Evolutionary conservation across 30 jellyfish, hydroid and myxozoan species (phyloP).

Genomic region (Phacellophora camtschatica): DNA sequence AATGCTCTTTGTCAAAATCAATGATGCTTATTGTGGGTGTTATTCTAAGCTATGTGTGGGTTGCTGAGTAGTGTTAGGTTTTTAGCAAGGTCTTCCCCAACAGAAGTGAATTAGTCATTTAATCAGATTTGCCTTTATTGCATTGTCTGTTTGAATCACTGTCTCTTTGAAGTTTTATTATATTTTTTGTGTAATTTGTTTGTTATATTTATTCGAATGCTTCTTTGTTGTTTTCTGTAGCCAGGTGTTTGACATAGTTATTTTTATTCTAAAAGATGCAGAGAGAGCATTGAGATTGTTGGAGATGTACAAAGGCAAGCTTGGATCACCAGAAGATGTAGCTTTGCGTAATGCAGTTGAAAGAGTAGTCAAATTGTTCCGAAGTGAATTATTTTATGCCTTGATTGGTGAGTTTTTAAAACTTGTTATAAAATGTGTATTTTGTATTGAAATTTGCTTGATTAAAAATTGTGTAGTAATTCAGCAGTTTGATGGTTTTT

Average conservation of each 20-base stretch:
- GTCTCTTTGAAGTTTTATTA: too few species aligned
- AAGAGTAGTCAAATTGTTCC: conserved; percentile 63
- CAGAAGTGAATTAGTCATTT: neutral
- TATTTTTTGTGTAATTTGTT: too few species aligned
- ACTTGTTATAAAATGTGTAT: too few species aligned
- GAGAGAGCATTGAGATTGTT: conserved; percentile 66
- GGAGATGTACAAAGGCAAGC: conserved; percentile 62
- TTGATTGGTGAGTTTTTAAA: conserved; percentile 88
- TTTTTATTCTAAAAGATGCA: conserved; percentile 42
- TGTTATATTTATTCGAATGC: too few species aligned
- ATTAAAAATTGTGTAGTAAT: too few species aligned
- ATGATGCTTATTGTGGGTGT: neutral
- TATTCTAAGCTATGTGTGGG: neutral
- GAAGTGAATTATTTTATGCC: conserved; percentile 79
- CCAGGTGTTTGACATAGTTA: neutral
- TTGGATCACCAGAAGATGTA: conserved; percentile 50
- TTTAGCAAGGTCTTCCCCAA: neutral
- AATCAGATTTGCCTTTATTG: neutral
- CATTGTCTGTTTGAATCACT: too few species aligned
- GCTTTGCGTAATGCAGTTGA: conserved; percentile 71
- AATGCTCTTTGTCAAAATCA: neutral
- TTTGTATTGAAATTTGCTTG: too few species aligned
- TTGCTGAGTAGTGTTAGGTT: neutral
- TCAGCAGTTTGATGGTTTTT: too few species aligned
- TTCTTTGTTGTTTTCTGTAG: too few species aligned